Conservation (phyloP, 2,797 vertebrate species). For the Morelia viridis region DNA sequence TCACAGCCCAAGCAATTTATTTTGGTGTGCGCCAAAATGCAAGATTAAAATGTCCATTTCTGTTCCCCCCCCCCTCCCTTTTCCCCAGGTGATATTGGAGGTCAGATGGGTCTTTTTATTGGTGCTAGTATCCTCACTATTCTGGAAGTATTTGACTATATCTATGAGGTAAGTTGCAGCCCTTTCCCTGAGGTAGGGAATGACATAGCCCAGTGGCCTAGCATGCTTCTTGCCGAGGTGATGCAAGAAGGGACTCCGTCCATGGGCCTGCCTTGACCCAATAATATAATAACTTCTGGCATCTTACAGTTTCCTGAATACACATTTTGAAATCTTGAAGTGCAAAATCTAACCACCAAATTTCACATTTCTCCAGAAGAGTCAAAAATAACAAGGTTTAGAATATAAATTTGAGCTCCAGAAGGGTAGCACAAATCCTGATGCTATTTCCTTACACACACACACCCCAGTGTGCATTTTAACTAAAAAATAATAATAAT, state of each 20-base stretch:
- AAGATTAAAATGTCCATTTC: not conserved
- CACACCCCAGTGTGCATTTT: not conserved
- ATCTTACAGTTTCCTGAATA: not conserved
- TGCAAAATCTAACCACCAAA: not conserved
- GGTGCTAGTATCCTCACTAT: conserved; percentile 97
- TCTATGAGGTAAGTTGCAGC: conserved; percentile 85
- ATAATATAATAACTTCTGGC: not conserved
- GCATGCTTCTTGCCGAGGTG: not conserved
- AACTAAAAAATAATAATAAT: not conserved
- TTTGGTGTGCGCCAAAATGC: not conserved
- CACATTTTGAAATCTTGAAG: not conserved
- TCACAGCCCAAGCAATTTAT: not conserved
- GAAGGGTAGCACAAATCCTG: not conserved
- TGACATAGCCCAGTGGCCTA: too few relatives aligned
- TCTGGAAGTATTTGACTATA: conserved; percentile 96
- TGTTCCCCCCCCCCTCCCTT: conserved; percentile 3
- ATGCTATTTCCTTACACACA: not conserved
- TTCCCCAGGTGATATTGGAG: conserved; percentile 90
- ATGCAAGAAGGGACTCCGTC: not conserved
- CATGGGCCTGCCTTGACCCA: not conserved
- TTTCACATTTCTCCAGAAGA: not conserved
- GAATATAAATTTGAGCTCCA: not conserved
- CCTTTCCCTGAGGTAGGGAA: accelerated
- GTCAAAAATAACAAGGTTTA: not conserved
- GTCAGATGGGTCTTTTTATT: conserved; percentile 97